A percentile compares a stretch with the other conserved stretches of the same genome.
These are phyloP conservation scores for Leucania comma DNA, from an alignment of 2,888 invertebrate species.

Conservation along the genomic window DNA sequence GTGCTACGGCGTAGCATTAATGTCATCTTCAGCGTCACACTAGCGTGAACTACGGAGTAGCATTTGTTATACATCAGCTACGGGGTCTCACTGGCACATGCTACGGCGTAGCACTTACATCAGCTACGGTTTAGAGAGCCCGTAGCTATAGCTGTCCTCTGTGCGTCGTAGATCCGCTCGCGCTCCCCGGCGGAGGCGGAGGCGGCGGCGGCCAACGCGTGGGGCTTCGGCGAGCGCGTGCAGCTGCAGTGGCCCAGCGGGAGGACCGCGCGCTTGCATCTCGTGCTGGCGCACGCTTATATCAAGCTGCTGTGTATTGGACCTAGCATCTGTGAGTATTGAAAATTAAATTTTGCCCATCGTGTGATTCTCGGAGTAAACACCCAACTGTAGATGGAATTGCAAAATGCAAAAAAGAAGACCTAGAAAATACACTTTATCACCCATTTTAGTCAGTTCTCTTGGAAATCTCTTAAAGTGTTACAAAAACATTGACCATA, in stretches of 20 bases:
- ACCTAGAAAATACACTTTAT: too few relatives aligned
- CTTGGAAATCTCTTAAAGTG: too few relatives aligned
- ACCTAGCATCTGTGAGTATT: constrained; percentile 81
- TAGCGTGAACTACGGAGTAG: background rate
- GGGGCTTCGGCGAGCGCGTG: constrained; percentile 92
- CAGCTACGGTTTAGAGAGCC: background rate
- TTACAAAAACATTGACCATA: too few relatives aligned
- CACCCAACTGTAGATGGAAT: too few relatives aligned
- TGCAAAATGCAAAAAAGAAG: too few relatives aligned
- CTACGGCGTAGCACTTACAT: background rate
- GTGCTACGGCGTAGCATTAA: background rate
- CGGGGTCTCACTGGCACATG: background rate
- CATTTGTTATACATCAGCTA: background rate
- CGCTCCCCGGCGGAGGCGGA: constrained; percentile 85
- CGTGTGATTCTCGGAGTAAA: too few relatives aligned
- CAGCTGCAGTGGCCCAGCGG: constrained; percentile 94
- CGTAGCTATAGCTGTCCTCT: background rate
- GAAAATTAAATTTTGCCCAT: too few relatives aligned
- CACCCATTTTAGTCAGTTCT: too few relatives aligned
- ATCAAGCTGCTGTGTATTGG: constrained; percentile 86
- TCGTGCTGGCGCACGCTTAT: constrained; percentile 91
- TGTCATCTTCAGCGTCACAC: background rate
- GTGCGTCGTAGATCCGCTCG: constrained; percentile 68
- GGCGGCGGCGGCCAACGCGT: constrained; percentile 6
- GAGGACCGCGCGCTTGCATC: constrained; percentile 93